Conservation (phyloP, 2,113 vertebrate genomes). For the Acanthochromis polyacanthus region DNA sequence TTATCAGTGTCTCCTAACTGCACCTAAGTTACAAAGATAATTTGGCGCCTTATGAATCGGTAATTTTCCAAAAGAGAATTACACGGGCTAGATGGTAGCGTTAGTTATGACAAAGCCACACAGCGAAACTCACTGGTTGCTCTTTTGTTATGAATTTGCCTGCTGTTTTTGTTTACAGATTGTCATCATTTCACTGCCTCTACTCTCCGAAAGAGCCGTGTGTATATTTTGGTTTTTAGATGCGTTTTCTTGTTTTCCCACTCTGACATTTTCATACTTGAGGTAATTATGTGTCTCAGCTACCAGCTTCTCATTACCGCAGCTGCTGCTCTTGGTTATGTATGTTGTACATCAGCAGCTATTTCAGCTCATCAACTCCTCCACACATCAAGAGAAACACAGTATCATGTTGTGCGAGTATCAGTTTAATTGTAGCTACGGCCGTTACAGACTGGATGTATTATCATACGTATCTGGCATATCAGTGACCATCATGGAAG, state of each 20-base stretch:
- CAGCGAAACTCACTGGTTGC: constrained; percentile 29
- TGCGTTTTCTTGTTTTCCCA: constrained; percentile 55
- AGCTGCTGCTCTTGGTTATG: constrained; percentile 66
- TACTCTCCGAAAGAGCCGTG: constrained; percentile 34
- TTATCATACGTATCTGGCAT: constrained; percentile 68
- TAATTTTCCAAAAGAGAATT: background rate
- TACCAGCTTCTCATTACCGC: constrained; percentile 63
- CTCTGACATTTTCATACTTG: constrained; percentile 64
- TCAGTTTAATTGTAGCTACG: constrained; percentile 66
- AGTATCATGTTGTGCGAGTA: constrained; percentile 57
- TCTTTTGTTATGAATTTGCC: constrained; percentile 53
- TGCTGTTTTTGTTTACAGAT: constrained; percentile 70
- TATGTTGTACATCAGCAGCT: constrained; percentile 71
- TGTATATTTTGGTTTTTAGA: constrained; percentile 44
- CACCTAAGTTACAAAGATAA: constrained; percentile 10
- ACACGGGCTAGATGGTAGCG: background rate
- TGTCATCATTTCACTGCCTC: constrained; percentile 49
- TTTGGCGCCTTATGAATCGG: background rate
- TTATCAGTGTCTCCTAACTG: constrained; percentile 19
- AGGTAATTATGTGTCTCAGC: constrained; percentile 59
- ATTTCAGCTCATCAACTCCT: constrained; percentile 62
- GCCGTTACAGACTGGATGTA: constrained; percentile 71
- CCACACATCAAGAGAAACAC: constrained; percentile 58
- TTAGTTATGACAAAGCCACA: background rate
- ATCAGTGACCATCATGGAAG: constrained; percentile 62